These are phyloP conservation scores for Dendronephthya gigantea DNA, from an alignment of 64 coral and sea anemone species.

Conservation along the genomic window DNA sequence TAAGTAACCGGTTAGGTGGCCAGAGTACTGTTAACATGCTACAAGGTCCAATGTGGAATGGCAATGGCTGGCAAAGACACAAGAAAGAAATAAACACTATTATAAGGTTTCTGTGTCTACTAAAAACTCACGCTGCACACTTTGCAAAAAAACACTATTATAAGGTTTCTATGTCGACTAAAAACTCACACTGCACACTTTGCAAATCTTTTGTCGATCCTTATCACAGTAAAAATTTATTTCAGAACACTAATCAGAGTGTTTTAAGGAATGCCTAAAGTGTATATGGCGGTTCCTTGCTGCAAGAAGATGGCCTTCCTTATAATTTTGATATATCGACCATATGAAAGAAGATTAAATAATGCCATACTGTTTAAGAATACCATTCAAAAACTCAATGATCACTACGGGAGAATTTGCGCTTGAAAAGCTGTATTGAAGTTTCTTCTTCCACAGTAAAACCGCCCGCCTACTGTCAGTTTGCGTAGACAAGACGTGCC, in stretches of 20 bases:
- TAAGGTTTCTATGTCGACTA: not conserved
- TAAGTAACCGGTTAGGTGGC: conserved; percentile 40
- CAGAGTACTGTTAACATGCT: conserved; percentile 49
- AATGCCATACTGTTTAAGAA: not conserved
- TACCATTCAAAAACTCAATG: not conserved
- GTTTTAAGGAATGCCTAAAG: not conserved
- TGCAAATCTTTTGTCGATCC: not conserved
- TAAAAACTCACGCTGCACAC: too few species aligned
- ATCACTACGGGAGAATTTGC: not conserved
- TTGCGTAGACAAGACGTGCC: not conserved
- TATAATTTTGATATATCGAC: not conserved
- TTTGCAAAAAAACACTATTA: not conserved
- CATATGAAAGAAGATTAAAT: not conserved
- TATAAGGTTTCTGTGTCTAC: too few species aligned
- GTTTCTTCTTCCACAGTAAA: not conserved
- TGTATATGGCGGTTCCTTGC: not conserved
- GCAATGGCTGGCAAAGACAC: conserved; percentile 38
- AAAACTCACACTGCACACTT: not conserved
- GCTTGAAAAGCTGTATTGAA: not conserved
- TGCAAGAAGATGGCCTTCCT: not conserved
- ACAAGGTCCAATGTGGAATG: conserved; percentile 48
- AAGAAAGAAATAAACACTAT: too few species aligned
- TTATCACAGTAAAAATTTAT: not conserved
- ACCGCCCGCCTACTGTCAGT: not conserved
- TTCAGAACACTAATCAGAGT: not conserved